Evolutionary conservation across 2,797 vertebrate species (phyloP), one percentile per base, ranked within the genome.

Genomic region (Phrynocephalus forsythii): DNA sequence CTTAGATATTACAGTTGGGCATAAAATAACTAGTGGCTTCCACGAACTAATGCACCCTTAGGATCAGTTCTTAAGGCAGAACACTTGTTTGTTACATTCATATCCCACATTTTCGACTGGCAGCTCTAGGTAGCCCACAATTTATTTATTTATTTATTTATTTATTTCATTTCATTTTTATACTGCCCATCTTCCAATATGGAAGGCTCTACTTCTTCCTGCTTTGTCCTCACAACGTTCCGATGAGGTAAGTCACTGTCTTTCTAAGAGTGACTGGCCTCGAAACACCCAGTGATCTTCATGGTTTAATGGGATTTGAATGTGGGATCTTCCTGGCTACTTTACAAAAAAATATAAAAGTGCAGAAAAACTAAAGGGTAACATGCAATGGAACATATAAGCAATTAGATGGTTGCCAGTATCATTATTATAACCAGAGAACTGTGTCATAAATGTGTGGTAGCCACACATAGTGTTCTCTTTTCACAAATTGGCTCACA

Each of bases 1-100:
- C 33, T 44, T 68, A 68, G 44, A 87, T 38, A 15, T 81, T 81
- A 68, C 26, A 68, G 63, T 83, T 79, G 50, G 22, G 15, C 85
- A 48, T 75, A 80, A 81, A 85, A 81, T 68, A 85, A 20, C 82
- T 24, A 67, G 56, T 75, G 60, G 38, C 72, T 76, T 76, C 44
- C 38, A 82, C 56, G 20, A 26, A 33, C 15, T 48, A 81, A 63
- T 73, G 9, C 22, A 44, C 9, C 28, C 18, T 75, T 20, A 72
- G 16, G 24, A 60, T 69, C n/a, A 75, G 18, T 79, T 79, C 33
- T 83, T 22, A 44, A 38, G n/a, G 6, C 11, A 72, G 7, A 72
- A 56, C 72, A 67, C 75, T 1, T 66, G 18, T 63, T 63, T 63
- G 60, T 63, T 63, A 63, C 60, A 63, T 16, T 63, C 60, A 63